Evolutionary conservation across 2,888 invertebrate genomes (phyloP), one percentile per base, ranked within the genome.

Genomic region (Lasioglossum malachurum): DNA sequence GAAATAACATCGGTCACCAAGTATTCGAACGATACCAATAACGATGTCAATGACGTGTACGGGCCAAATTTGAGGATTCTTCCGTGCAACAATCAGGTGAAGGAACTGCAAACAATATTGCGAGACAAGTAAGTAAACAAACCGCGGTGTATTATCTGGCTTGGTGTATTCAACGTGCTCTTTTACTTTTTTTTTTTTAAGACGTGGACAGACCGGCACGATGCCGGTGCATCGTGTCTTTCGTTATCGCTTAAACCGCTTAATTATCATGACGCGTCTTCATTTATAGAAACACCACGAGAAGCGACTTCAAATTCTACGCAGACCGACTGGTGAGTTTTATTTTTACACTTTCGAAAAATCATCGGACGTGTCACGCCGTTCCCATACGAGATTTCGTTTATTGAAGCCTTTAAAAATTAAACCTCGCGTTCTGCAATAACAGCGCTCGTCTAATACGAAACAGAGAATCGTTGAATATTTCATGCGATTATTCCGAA

Each of bases 221-320:
- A 41, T 74, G 44, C 69, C 57, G 53, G 60, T 35, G 3, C 31
- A n/a, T 78, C 27, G n/a, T 78, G 23, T 38, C 23, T 44, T 78
- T 71, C 53, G 14, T 73, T 64, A 3, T n/a, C 12, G 75, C 67
- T 72, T 67, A 60, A 76, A 53, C 38, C 57, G 14, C 67, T 78
- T 78, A 78, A 80, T 84, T 19, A 16, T 71, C 41, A 73, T n/a
- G 27, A 78, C 78, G 16, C 44, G 41, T 82, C 12, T 84, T 87
- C 91, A 77, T 92, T 96, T 95, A 89, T 95, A 99, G 99, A 95
- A 98, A 98, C 92, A 99, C 99, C 41, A 96, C 97, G 4, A 96
- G 99, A 91, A 98, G 98, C 96, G 99, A 99, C 95, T 99, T 99
- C 95, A 99, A 99, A 95, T 99, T 99, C 96, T 99, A 98, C 95